Evolutionary conservation across 2,797 vertebrate species (phyloP).

Genomic region (Neopelma chrysocephalum): DNA sequence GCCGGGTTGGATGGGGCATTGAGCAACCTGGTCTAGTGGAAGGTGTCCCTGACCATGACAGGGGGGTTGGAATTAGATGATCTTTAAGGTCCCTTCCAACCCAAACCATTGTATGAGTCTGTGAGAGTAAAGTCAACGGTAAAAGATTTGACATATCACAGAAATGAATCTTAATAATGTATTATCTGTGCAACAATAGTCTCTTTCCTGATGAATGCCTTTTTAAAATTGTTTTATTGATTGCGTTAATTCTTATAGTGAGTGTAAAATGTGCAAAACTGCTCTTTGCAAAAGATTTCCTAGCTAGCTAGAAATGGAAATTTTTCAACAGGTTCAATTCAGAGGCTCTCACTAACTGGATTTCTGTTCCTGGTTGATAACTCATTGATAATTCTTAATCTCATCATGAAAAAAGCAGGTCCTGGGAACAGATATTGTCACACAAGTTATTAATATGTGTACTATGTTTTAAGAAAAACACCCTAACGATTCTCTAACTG

Average conservation of each 20-base stretch:
- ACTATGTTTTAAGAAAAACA: background rate
- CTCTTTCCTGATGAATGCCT: background rate
- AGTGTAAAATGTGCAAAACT: background rate
- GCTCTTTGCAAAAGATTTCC: background rate
- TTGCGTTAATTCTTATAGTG: background rate
- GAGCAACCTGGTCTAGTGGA: too few species aligned
- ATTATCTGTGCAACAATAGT: background rate
- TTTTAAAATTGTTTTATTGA: background rate
- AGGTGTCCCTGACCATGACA: background rate
- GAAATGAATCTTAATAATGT: background rate
- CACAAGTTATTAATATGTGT: background rate
- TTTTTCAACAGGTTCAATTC: background rate
- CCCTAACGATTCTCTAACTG: background rate
- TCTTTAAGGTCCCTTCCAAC: background rate
- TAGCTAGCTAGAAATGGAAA: background rate
- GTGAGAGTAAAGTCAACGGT: background rate
- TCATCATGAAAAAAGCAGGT: background rate
- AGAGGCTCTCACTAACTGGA: background rate
- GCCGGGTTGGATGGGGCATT: accelerated
- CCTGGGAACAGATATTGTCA: background rate
- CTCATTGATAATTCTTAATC: background rate
- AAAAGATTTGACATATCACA: background rate
- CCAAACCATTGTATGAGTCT: background rate
- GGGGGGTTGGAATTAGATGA: background rate
- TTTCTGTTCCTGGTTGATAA: background rate